These are phyloP conservation scores for Cyanoramphus novaezelandiae DNA, from an alignment of 2,113 vertebrate species.

Conservation along the genomic window DNA sequence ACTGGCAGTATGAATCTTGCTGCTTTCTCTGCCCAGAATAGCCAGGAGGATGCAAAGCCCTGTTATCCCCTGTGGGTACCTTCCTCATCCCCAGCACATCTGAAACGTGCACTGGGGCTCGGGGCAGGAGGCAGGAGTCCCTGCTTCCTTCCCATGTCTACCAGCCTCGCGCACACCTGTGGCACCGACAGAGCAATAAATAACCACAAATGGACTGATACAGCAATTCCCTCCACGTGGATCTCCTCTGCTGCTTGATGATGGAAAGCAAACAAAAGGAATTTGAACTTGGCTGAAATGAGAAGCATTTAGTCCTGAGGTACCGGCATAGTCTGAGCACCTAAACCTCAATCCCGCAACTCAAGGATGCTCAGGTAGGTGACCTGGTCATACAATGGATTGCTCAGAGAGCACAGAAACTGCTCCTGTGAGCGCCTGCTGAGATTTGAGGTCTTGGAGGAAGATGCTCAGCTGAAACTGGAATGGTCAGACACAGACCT, in stretches of 20 bases:
- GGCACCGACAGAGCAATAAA: background rate
- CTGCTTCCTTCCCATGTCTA: background rate
- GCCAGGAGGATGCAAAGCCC: background rate
- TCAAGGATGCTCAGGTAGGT: background rate
- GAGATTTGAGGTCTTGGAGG: background rate
- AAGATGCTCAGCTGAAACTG: background rate
- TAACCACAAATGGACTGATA: background rate
- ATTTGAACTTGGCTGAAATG: background rate
- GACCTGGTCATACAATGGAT: background rate
- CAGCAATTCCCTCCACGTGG: background rate
- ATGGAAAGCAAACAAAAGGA: background rate
- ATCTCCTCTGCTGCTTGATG: background rate
- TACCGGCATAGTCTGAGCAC: background rate
- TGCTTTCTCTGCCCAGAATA: background rate
- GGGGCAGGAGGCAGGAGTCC: background rate
- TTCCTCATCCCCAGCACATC: background rate
- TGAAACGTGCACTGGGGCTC: fast-evolving
- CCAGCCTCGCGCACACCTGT: background rate
- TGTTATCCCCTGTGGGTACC: background rate
- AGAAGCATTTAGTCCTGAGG: background rate
- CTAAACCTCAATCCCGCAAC: background rate
- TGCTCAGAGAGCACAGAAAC: background rate
- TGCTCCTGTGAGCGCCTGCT: background rate
- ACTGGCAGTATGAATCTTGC: background rate
- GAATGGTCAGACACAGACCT: fast-evolving